phyloP scores from a whole-genome alignment of 2,888 invertebrate species.

The Danaus chrysippus region DNA sequence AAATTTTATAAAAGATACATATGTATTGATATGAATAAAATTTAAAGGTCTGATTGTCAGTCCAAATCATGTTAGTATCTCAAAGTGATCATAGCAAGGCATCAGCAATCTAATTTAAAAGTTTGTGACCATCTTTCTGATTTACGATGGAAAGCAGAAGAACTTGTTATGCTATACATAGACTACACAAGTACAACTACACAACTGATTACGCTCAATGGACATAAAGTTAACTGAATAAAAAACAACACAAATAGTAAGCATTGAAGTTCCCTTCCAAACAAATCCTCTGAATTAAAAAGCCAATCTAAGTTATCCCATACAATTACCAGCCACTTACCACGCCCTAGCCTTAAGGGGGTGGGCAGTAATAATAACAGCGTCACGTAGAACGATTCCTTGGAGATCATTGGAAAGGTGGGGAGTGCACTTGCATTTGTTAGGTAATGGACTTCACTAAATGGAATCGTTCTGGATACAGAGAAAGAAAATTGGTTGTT shows the following conservation, averaged over 20 bases:
- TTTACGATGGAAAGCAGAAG: no score
- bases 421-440: slow-evolving; percentile 45
- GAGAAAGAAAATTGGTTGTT: slow-evolving; percentile 25
- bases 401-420: slow-evolving; percentile 41
- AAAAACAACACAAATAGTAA: slow-evolving; percentile 12
- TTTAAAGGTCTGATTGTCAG: no score
- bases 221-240: neutral
- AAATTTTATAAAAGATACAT: no score
- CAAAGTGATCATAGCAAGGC: slow-evolving; percentile 9
- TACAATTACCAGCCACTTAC: slow-evolving; percentile 73
- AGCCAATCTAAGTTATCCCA: slow-evolving; percentile 77
- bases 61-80: no score
- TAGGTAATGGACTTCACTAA: slow-evolving; percentile 34
- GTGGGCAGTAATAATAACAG: slow-evolving; percentile 53
- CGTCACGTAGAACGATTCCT: slow-evolving; percentile 52
- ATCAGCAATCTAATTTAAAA: neutral
- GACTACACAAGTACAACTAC: no score
- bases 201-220: no score
- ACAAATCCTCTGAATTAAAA: slow-evolving; percentile 60
- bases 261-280: slow-evolving; percentile 25
- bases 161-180: no score
- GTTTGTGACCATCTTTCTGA: no score
- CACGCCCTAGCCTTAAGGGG: slow-evolving; percentile 58
- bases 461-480: slow-evolving; percentile 28
- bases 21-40: no score